Evolutionary conservation across 1,140 invertebrate genomes (phyloP).

Genomic region (Drosophila elegans): DNA sequence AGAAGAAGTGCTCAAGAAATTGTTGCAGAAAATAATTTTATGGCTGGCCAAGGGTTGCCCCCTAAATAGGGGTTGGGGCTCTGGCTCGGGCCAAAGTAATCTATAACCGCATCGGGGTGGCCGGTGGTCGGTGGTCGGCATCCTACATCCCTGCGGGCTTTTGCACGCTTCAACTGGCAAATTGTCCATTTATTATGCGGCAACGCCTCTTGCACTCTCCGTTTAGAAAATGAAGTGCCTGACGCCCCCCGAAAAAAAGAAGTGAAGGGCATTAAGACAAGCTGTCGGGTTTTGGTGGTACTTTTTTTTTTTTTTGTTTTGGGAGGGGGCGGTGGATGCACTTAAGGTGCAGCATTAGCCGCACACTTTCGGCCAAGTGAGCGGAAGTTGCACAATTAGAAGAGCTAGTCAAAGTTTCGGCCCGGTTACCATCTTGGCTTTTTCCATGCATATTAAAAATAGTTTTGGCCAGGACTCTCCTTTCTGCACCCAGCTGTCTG

Average conservation of each 20-base stretch:
- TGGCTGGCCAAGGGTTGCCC: constrained; percentile 71
- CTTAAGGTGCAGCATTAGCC: constrained; percentile 81
- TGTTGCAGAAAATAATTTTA: constrained; percentile 81
- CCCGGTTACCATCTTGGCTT: constrained; percentile 7
- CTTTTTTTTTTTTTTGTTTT: constrained; percentile 1
- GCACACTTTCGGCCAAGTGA: constrained; percentile 65
- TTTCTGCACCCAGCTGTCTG: constrained; percentile 60
- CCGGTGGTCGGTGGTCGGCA: background rate
- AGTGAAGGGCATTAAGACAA: constrained; percentile 68
- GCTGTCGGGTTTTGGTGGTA: constrained; percentile 47
- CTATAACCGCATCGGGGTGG: constrained; percentile 67
- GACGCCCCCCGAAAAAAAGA: constrained; percentile 30
- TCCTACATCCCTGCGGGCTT: constrained; percentile 72
- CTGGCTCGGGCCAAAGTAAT: constrained; percentile 57
- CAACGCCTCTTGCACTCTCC: constrained; percentile 79
- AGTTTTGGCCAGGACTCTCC: constrained; percentile 43
- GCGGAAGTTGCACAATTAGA: constrained; percentile 82
- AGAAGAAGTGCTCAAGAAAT: constrained; percentile 67
- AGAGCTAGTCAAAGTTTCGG: constrained; percentile 75
- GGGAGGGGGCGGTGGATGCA: constrained; percentile 46
- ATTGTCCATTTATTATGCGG: constrained; percentile 84
- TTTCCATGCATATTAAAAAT: constrained; percentile 76
- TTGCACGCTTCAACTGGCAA: constrained; percentile 79
- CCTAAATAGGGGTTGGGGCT: constrained; percentile 40
- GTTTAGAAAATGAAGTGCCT: constrained; percentile 68